Evolutionary conservation across 2,888 invertebrate genomes (phyloP), one percentile per base, ranked within the genome.

Genomic region (Oscheius onirici): DNA sequence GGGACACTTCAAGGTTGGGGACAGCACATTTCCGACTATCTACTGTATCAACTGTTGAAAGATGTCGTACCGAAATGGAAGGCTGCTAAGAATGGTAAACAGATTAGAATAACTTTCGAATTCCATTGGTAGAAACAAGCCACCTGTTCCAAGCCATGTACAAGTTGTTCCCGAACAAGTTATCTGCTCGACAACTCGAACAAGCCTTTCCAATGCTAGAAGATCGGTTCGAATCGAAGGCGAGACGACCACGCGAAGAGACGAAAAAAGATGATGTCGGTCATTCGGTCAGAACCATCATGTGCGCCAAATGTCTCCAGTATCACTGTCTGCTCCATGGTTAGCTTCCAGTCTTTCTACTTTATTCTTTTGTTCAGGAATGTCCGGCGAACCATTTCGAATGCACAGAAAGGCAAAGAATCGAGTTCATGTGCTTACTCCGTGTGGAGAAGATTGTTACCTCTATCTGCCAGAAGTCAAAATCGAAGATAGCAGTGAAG

Each of bases 101-200:
- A 22, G 44, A 49, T 1, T 26, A n/a, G 13, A 63, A 24, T 46
- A n/a, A 15, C 22, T 8, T 10, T 41, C 5, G 20, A 44, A 58
- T n/a, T n/a, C n/a, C n/a, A 40, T 58, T 41, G 49, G 10, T 22
- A 69, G 69, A 34, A 17, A 63, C 52, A 24, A 28, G 20, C 5
- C 52, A 63, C n/a, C 17, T 79, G 20, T 79, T 67, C 54, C 71
- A 73, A 49, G 58, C 73, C 0, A 52, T 75, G 11, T 75, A 72
- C 52, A 51, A 66, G n/a, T 34, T 75, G 1, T 79, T 73, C 49
- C 77, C 79, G 0, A 79, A 75, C 28, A 77, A 79, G 46, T 51
- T 71, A n/a, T 41, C 73, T 11, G 41, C 69, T 6, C 10, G 57
- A 24, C 51, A 68, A 17, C 71, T 79, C 20, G 61, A 63, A 22